Conservation (phyloP, 2,888 invertebrate species). For the Acleris literana region DNA sequence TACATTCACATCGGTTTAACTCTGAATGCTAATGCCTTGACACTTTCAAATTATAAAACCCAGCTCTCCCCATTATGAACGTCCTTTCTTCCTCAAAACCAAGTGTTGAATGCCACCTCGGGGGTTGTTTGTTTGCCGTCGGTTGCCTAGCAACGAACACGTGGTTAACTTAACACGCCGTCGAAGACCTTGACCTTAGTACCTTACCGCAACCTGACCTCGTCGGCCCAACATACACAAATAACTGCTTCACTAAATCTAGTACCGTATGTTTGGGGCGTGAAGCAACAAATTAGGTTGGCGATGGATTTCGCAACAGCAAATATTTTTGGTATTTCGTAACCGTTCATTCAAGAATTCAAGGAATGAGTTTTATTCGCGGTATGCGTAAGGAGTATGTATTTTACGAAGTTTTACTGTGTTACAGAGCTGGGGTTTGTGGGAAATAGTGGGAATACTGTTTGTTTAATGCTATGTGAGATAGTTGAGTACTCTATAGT, state of each 20-base stretch:
- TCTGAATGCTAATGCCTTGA: background rate
- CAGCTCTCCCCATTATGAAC: background rate
- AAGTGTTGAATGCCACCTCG: constrained; percentile 54
- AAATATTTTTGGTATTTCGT: constrained; percentile 2
- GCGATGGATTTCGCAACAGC: background rate
- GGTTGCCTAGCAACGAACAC: constrained; percentile 67
- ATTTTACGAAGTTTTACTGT: background rate
- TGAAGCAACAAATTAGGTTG: background rate
- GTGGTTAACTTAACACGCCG: constrained; percentile 70
- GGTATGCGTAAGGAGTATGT: constrained; percentile 2
- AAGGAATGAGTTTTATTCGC: constrained; percentile 6
- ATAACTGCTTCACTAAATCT: background rate
- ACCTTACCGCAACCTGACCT: constrained; percentile 62
- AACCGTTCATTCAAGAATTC: constrained; percentile 1
- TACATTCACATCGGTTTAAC: no score
- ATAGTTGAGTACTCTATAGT: no score
- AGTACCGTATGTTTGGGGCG: background rate
- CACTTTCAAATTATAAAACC: background rate
- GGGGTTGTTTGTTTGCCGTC: constrained; percentile 60
- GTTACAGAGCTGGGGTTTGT: no score
- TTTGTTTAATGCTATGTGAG: no score
- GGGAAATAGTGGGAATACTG: no score
- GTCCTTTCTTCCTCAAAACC: constrained; percentile 31
- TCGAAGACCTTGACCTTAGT: constrained; percentile 53
- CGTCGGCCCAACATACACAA: constrained; percentile 33